Evolutionary conservation across 2,113 vertebrate species (phyloP), one percentile per base, ranked within the genome.

Genomic region (Lophochroa leadbeateri): DNA sequence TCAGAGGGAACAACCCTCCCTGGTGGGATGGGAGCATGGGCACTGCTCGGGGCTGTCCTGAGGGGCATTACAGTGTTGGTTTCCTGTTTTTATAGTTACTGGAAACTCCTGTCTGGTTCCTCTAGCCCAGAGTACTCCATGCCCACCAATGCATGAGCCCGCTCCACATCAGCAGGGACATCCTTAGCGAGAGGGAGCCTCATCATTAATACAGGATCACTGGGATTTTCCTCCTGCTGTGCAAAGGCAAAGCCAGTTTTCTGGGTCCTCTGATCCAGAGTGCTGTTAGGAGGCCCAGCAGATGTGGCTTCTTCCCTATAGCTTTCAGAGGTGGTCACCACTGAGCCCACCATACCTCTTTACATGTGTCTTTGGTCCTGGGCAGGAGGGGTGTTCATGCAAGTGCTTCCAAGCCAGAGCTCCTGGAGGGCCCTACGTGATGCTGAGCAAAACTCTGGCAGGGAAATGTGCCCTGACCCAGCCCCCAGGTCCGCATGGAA

Each of bases 141-240:
- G 57, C 61, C 47, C 19, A 6, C 0, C 0, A 35, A 9, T 0
- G 0, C 9, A 2, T 0, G 8, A 28, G 10, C 25, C 82, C 35
- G 7, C 3, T 77, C 46, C 3, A 0, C 0, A 0, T 50, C 52
- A 41, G 39, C 49, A 13, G n/a, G 43, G 84, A 47, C 17, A 63
- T 31, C 47, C 37, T 52, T 13, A 29, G 49, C 0, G 4, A 29
- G 31, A 69, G 13, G 27, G 49, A 91, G 6, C 19, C n/a, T 16
- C 28, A 52, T 12, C 9, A 5, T 19, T 3, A 12, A 19, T 7
- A 8, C 3, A 1, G 28, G 11, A 5, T 60, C 44, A 3, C 33
- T 0, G 3, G 29, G 58, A 3, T 13, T 72, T 39, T 57, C 47
- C 20, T 81, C 8, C 41, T 37, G 47, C 50, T 0, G 0, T n/a